Percentiles rank a stretch among this genome's conserved stretches.
phyloP scores from a whole-genome alignment of 2,797 vertebrate genomes.

The Trematomus bernacchii region DNA sequence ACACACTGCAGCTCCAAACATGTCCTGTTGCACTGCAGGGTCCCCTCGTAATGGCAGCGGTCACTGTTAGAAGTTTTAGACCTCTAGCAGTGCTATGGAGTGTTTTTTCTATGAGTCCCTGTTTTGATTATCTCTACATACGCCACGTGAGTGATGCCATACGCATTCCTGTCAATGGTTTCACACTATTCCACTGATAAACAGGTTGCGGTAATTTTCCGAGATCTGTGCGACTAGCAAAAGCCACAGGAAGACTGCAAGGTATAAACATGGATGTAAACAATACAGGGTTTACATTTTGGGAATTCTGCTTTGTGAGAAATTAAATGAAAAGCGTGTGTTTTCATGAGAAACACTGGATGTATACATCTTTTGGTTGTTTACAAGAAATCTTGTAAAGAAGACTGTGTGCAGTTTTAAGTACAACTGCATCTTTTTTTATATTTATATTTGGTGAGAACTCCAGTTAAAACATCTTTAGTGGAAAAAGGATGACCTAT shows the following conservation, averaged over 20 bases:
- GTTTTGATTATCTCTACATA: not conserved
- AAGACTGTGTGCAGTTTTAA: not conserved
- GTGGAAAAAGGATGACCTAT: constrained; percentile 12
- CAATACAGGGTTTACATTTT: not conserved
- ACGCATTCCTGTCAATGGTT: not conserved
- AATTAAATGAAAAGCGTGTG: not conserved
- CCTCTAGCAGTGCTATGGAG: not conserved
- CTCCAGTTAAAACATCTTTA: constrained; percentile 4
- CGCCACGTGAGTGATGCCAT: not conserved
- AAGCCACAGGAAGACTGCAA: not conserved
- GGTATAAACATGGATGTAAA: not conserved
- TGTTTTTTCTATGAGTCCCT: not conserved
- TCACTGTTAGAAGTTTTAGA: constrained; percentile 17
- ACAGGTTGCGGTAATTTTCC: not conserved
- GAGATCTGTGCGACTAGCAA: not conserved
- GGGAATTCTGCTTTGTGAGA: not conserved
- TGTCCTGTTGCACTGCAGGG: constrained; percentile 36
- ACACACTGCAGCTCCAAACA: constrained; percentile 63
- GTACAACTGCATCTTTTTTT: not conserved
- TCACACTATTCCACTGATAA: not conserved
- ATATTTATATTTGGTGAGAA: constrained; percentile 24
- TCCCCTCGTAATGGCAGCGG: constrained; percentile 4
- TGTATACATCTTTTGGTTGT: not conserved
- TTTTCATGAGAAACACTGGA: not conserved
- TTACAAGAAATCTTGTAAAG: not conserved